Conservation (phyloP, 2,113 vertebrate species). For the Ahaetulla prasina region DNA sequence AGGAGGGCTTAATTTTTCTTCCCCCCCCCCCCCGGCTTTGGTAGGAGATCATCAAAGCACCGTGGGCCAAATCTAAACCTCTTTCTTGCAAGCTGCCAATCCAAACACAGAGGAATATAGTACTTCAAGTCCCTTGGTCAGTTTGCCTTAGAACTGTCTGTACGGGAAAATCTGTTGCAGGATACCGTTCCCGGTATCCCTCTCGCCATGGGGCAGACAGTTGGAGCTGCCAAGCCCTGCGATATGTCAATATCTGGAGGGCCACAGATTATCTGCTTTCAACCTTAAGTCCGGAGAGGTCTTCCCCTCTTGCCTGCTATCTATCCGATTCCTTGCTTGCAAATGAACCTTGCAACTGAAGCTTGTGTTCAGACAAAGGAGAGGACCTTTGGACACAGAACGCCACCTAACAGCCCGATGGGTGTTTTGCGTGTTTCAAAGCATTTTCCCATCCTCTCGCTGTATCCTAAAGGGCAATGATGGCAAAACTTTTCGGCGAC, state of each 20-base stretch:
- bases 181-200: not conserved
- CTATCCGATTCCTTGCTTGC: not conserved
- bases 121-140: not conserved
- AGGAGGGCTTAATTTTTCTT: not conserved
- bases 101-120: not conserved
- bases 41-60: not conserved
- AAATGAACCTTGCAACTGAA: no score
- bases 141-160: not conserved
- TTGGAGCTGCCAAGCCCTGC: not conserved
- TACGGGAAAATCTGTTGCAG: not conserved
- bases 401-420: not conserved
- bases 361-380: not conserved
- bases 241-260: not conserved
- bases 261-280: not conserved
- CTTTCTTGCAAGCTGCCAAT: not conserved
- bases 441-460: not conserved
- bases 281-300: not conserved
- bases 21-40: not conserved
- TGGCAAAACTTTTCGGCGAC: no score
- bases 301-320: no score
- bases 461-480: not conserved
- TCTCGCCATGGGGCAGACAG: not conserved
- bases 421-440: not conserved
- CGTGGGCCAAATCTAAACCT: not conserved
- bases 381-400: not conserved